phyloP scores from a whole-genome alignment of 2,113 vertebrate genomes.

The Aythya baeri region DNA sequence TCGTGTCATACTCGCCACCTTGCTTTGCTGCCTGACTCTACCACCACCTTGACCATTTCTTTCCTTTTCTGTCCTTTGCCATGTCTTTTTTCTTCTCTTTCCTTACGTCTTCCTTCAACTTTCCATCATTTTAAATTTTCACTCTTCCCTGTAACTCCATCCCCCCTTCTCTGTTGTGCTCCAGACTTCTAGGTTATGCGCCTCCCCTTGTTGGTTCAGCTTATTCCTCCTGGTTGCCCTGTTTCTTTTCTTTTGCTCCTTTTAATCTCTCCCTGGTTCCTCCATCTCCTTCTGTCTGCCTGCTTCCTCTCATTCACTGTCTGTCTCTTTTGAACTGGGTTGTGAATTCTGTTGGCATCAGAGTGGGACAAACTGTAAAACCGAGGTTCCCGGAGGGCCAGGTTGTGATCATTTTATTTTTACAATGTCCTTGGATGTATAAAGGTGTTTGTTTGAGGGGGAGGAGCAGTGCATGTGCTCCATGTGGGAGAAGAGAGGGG shows the following conservation, averaged over 20 bases:
- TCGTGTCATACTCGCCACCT: not conserved
- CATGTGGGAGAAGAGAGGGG: constrained; percentile 56
- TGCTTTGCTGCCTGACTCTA: not conserved
- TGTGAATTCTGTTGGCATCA: constrained; percentile 58
- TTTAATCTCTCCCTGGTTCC: not conserved
- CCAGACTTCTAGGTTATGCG: not conserved
- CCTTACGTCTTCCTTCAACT: not conserved
- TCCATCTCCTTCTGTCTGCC: not conserved
- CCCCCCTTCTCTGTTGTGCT: not conserved
- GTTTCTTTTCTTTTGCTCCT: not conserved
- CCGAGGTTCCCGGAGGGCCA: constrained; percentile 64
- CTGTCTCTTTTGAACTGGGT: constrained; percentile 65
- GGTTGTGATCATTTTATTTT: constrained; percentile 80
- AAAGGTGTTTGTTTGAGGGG: constrained; percentile 71
- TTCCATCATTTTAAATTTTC: not conserved
- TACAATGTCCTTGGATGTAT: constrained; percentile 77
- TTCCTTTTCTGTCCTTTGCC: not conserved
- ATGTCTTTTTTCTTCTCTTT: not conserved
- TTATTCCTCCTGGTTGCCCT: not conserved
- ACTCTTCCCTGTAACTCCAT: not conserved
- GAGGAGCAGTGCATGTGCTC: constrained; percentile 56
- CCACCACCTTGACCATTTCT: not conserved
- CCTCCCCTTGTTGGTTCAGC: not conserved
- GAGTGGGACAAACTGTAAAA: constrained; percentile 68
- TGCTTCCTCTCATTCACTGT: constrained; percentile 26